Conservation (phyloP, 1,140 invertebrate genomes). For the Mya arenaria region DNA sequence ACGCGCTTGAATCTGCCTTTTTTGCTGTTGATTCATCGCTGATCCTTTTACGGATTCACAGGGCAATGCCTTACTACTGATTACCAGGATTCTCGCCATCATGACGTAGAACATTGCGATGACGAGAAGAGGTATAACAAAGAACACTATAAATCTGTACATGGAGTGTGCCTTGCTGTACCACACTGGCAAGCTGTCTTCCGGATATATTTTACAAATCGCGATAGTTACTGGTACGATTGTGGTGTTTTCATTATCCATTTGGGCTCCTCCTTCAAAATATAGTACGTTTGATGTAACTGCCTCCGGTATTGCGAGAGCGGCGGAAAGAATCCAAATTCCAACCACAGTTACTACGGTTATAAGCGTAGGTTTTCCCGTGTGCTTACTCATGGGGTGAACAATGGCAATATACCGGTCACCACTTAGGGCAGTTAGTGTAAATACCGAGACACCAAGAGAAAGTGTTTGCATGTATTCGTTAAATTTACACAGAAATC, state of each 20-base stretch:
- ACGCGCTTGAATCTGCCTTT: constrained; percentile 90
- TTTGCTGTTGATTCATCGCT: constrained; percentile 73
- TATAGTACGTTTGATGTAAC: constrained; percentile 47
- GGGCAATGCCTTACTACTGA: constrained; percentile 85
- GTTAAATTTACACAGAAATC: constrained; percentile 88
- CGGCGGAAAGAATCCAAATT: constrained; percentile 92
- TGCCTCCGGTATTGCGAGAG: constrained; percentile 88
- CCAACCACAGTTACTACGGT: constrained; percentile 83
- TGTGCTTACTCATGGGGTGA: constrained; percentile 88
- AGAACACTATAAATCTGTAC: constrained; percentile 90
- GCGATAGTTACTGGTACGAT: constrained; percentile 81
- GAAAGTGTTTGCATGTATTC: constrained; percentile 95
- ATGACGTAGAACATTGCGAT: constrained; percentile 93
- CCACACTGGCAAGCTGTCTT: constrained; percentile 84
- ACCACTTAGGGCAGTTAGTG: constrained; percentile 93
- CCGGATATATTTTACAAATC: constrained; percentile 91
- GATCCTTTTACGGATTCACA: constrained; percentile 68
- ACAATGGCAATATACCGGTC: constrained; percentile 95
- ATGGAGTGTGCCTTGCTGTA: constrained; percentile 89
- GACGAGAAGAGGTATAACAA: constrained; percentile 90
- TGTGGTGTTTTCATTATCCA: not conserved
- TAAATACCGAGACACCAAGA: constrained; percentile 96
- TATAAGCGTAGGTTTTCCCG: constrained; percentile 84
- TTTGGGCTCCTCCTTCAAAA: not conserved
- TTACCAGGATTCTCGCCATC: constrained; percentile 92